These are phyloP conservation scores for Drosophila siamana DNA, from an alignment of 2,888 invertebrate species.

Conservation along the genomic window DNA sequence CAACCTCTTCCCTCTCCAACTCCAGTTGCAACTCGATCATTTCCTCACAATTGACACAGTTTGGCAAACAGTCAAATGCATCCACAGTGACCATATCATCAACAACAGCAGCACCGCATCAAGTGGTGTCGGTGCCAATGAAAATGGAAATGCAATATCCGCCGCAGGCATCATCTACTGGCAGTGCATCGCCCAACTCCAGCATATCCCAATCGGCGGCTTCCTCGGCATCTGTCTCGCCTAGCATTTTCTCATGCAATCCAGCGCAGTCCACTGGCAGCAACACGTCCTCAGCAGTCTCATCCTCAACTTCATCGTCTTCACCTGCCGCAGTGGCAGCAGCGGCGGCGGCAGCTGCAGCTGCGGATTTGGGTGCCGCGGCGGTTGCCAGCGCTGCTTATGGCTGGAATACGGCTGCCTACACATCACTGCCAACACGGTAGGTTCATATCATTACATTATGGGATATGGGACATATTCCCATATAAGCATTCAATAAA, in stretches of 20 bases:
- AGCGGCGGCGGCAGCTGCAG: conserved; percentile 66
- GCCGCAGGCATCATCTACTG: conserved; percentile 84
- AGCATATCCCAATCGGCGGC: conserved; percentile 83
- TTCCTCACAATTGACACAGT: conserved; percentile 44
- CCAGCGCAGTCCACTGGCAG: conserved; percentile 83
- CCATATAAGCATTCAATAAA: not conserved
- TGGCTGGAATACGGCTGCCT: conserved; percentile 81
- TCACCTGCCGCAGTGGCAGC: conserved; percentile 62
- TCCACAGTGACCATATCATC: conserved; percentile 35
- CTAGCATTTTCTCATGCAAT: conserved; percentile 83
- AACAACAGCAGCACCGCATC: conserved; percentile 48
- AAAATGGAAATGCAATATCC: conserved; percentile 85
- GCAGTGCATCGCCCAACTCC: conserved; percentile 83
- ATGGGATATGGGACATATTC: too few relatives aligned
- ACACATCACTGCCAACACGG: conserved; percentile 82
- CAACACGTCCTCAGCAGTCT: conserved; percentile 71
- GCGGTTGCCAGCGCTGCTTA: conserved; percentile 78
- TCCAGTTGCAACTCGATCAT: conserved; percentile 27
- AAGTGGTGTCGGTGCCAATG: conserved; percentile 57
- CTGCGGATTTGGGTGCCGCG: conserved; percentile 79
- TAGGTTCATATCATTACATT: too few relatives aligned
- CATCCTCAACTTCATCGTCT: conserved; percentile 46
- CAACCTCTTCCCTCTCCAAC: conserved; percentile 8
- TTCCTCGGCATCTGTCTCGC: conserved; percentile 84
- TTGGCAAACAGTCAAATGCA: conserved; percentile 47